Percentiles rank a stretch among this genome's conserved stretches.
Evolutionary conservation across 1,140 invertebrate species (phyloP).

Genomic region (Andrena cerasifolii): DNA sequence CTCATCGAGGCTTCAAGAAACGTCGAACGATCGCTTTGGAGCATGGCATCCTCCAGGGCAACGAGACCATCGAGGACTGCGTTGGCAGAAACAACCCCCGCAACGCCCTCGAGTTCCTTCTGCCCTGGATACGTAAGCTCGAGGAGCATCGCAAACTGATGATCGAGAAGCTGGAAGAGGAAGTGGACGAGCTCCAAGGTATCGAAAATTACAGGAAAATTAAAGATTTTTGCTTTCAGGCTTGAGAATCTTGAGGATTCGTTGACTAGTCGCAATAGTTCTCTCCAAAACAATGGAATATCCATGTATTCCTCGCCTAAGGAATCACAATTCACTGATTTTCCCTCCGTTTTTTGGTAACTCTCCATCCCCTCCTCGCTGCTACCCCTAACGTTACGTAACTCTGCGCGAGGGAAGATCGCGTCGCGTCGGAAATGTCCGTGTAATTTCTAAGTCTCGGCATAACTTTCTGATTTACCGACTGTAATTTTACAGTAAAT

Average conservation of each 20-base stretch:
- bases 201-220: no score
- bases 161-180: slow-evolving; percentile 61
- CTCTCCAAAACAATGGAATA: no score
- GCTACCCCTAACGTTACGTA: no score
- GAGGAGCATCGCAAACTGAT: slow-evolving; percentile 52
- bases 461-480: background rate
- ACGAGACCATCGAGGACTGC: slow-evolving; percentile 74
- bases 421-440: no score
- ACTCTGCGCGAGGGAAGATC: background rate
- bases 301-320: no score
- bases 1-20: slow-evolving; percentile 61
- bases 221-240: no score
- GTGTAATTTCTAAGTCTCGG: background rate
- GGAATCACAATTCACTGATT: no score
- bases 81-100: slow-evolving; percentile 70
- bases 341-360: no score
- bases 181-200: slow-evolving; percentile 74
- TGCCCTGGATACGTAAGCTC: slow-evolving; percentile 71
- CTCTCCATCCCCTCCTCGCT: no score
- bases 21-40: slow-evolving; percentile 60
- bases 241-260: no score
- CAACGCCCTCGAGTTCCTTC: slow-evolving; percentile 56
- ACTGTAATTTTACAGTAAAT: background rate
- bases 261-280: no score
- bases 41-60: slow-evolving; percentile 66